These are phyloP conservation scores for Polyommatus icarus DNA, from an alignment of 2,888 invertebrate species.

Conservation along the genomic window DNA sequence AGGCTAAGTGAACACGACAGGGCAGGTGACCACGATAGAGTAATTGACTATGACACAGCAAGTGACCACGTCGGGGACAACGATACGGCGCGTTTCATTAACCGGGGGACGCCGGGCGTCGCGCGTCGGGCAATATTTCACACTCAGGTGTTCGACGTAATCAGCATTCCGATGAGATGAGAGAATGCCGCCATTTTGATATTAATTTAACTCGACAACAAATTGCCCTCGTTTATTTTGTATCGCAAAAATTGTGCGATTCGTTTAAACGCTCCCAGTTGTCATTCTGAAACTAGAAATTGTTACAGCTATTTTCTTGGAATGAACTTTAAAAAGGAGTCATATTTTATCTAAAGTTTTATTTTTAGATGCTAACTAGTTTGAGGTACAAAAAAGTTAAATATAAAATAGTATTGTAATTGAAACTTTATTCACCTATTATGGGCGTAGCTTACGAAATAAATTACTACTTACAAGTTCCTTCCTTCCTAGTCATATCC, in stretches of 20 bases:
- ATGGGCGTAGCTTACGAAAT: too few relatives aligned
- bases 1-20: not conserved
- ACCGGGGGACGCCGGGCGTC: not conserved
- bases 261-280: not conserved
- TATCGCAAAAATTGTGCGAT: conserved; percentile 21
- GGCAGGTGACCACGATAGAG: not conserved
- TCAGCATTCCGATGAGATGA: conserved; percentile 37
- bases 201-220: conserved; percentile 34
- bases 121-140: conserved; percentile 22
- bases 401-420: too few relatives aligned
- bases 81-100: conserved; percentile 21
- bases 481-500: too few relatives aligned
- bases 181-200: conserved; percentile 36
- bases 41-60: not conserved
- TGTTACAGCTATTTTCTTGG: not conserved
- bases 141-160: conserved; percentile 38
- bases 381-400: too few relatives aligned
- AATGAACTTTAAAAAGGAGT: not conserved
- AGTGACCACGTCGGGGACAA: not conserved
- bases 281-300: not conserved
- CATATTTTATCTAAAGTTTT: too few relatives aligned
- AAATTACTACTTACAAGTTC: too few relatives aligned
- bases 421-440: too few relatives aligned
- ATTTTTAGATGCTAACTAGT: too few relatives aligned
- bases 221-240: conserved; percentile 31